Conservation (phyloP, 2,797 vertebrate species). For the Avahi laniger region DNA sequence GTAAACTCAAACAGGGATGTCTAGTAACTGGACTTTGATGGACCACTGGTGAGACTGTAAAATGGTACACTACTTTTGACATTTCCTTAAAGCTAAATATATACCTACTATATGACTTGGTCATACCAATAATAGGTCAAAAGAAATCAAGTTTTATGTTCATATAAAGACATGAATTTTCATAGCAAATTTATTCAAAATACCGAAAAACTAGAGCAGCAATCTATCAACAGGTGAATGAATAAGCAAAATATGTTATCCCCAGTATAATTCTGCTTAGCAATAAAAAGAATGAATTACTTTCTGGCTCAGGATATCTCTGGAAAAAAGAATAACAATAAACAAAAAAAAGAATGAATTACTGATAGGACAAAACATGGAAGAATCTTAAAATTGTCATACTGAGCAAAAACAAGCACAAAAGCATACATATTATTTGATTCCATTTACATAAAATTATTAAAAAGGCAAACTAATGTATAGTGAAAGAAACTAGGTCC, state of each 20-base stretch:
- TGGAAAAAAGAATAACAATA: no score
- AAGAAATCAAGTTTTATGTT: not conserved
- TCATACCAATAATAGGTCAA: not conserved
- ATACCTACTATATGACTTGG: not conserved
- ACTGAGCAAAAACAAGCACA: not conserved
- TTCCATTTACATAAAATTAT: not conserved
- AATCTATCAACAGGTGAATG: no score
- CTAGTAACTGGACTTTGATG: not conserved
- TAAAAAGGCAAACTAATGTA: not conserved
- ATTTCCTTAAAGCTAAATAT: not conserved
- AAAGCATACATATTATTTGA: not conserved
- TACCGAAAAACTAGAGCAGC: no score
- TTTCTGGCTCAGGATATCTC: no score
- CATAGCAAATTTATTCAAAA: not conserved
- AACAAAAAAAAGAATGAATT: not conserved
- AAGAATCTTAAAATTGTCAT: not conserved
- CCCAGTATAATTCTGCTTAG: no score
- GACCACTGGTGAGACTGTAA: not conserved
- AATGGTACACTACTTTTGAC: not conserved
- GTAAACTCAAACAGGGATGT: not conserved
- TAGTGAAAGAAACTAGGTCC: not conserved
- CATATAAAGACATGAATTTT: not conserved
- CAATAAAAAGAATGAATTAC: not conserved
- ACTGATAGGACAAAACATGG: not conserved
- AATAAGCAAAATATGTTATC: no score